Evolutionary conservation across 2,888 invertebrate species (phyloP).

Genomic region (Drosophila heteroneura): DNA sequence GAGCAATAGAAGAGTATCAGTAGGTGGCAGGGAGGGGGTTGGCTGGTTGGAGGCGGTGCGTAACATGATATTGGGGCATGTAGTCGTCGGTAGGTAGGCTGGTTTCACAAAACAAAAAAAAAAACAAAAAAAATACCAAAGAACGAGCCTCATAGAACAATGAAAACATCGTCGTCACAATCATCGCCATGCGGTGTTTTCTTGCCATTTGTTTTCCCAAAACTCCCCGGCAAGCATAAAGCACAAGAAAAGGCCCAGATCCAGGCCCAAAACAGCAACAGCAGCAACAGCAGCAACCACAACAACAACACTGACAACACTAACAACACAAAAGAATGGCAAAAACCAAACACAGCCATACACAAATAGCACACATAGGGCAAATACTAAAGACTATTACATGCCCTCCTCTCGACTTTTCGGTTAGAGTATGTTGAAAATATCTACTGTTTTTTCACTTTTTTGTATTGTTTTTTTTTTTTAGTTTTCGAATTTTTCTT

Average conservation of each 20-base stretch:
- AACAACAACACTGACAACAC: constrained; percentile 27
- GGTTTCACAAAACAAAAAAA: constrained; percentile 8
- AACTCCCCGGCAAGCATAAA: constrained; percentile 52
- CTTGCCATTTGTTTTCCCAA: constrained; percentile 73
- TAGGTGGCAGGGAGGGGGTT: neutral
- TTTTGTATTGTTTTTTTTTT: neutral
- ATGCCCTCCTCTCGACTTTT: constrained; percentile 26
- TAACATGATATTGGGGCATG: constrained; percentile 58
- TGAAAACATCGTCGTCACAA: constrained; percentile 80
- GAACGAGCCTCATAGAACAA: constrained; percentile 71
- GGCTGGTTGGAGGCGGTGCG: constrained; percentile 26
- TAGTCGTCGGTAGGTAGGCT: constrained; percentile 8
- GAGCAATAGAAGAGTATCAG: neutral
- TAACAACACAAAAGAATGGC: constrained; percentile 42
- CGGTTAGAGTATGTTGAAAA: constrained; percentile 14
- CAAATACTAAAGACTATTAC: constrained; percentile 49
- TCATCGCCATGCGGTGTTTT: constrained; percentile 80
- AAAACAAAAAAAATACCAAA: neutral
- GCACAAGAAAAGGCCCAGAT: constrained; percentile 34
- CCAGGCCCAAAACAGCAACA: constrained; percentile 11
- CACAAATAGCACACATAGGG: constrained; percentile 42
- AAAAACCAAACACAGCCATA: constrained; percentile 22
- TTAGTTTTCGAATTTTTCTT: constrained; percentile 6
- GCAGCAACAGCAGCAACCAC: constrained; percentile 12
- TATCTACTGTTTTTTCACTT: constrained; percentile 2